Conservation (phyloP, 2,797 vertebrate genomes). For the Gadopsis marmoratus region DNA sequence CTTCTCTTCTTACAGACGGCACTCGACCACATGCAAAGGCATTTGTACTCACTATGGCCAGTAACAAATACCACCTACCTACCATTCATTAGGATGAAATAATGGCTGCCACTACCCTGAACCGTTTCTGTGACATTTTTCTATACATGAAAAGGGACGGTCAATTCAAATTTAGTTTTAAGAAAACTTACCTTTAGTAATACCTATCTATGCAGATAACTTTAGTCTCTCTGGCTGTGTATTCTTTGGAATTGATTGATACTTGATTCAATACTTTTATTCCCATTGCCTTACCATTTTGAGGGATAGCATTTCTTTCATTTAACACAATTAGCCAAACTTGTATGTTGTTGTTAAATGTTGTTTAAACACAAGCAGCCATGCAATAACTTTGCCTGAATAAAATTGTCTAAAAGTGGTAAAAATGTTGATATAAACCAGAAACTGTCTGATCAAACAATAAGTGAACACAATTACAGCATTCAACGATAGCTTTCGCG, state of each 20-base stretch:
- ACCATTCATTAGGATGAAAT: constrained; percentile 31
- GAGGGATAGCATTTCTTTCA: not conserved
- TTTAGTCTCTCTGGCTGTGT: too few species aligned
- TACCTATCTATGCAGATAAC: not conserved
- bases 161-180: not conserved
- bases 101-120: not conserved
- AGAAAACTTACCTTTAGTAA: not conserved
- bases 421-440: not conserved
- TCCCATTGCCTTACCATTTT: not conserved
- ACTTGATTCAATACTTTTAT: not conserved
- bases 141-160: not conserved
- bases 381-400: not conserved
- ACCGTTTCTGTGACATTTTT: constrained; percentile 10
- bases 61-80: constrained; percentile 26
- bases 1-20: constrained; percentile 16
- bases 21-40: constrained; percentile 2
- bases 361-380: not conserved
- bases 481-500: not conserved
- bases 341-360: not conserved
- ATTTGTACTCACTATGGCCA: not conserved
- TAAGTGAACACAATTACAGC: constrained; percentile 15
- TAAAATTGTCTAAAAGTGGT: not conserved
- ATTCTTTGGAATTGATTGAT: constrained; percentile 1
- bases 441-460: constrained; percentile 9
- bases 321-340: not conserved